phyloP scores from a whole-genome alignment of 2,113 vertebrate species.

The Rhea americana region DNA sequence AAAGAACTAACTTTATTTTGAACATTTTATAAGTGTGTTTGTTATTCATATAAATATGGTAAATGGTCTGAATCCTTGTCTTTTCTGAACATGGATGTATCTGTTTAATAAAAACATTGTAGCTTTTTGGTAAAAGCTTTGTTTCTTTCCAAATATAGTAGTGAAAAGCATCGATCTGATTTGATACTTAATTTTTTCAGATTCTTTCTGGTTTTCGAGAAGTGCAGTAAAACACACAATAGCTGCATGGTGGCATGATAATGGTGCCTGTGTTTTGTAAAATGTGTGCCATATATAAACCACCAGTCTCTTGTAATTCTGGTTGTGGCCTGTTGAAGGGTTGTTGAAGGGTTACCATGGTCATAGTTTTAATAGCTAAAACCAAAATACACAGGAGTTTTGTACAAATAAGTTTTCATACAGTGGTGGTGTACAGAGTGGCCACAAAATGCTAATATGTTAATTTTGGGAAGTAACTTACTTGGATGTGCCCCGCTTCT shows the following conservation, averaged over 20 bases:
- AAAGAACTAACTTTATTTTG: neutral
- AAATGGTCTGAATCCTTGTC: neutral
- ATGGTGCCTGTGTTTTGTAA: neutral
- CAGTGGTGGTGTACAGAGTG: neutral
- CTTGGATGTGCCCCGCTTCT: neutral
- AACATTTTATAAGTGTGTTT: neutral
- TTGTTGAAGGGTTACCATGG: neutral
- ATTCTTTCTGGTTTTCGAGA: neutral
- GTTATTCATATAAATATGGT: neutral
- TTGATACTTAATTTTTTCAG: neutral
- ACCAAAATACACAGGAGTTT: neutral
- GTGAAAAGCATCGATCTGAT: neutral
- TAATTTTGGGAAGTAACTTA: neutral
- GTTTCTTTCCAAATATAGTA: neutral
- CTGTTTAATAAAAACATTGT: neutral
- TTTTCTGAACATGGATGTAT: neutral
- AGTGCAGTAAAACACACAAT: neutral
- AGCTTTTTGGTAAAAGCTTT: neutral
- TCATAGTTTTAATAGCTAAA: neutral
- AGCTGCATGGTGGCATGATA: neutral
- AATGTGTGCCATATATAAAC: accelerated
- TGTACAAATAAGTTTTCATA: neutral
- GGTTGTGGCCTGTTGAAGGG: neutral
- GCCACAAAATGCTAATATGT: neutral
- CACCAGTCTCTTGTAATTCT: neutral